These are phyloP conservation scores for Magallana angulata DNA, from an alignment of 1,140 invertebrate genomes.

Conservation along the genomic window DNA sequence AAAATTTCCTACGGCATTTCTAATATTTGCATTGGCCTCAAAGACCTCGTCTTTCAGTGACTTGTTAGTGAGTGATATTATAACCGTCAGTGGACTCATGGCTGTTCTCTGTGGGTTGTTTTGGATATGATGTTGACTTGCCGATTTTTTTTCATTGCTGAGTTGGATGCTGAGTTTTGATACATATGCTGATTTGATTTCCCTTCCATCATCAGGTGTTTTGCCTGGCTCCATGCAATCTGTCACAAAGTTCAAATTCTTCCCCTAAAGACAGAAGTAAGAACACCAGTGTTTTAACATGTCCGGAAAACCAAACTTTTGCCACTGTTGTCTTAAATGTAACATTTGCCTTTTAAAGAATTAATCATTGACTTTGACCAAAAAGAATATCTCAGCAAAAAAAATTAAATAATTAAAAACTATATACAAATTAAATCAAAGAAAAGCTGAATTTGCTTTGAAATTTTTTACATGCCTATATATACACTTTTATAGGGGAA, in stretches of 20 bases:
- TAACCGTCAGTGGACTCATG: too few relatives aligned
- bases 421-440: too few relatives aligned
- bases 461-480: neutral
- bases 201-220: slow-evolving; percentile 61
- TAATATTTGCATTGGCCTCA: too few relatives aligned
- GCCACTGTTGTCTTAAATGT: neutral
- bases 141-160: too few relatives aligned
- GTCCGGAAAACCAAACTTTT: slow-evolving; percentile 20
- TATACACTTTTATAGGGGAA: neutral
- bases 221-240: slow-evolving; percentile 67
- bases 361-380: too few relatives aligned
- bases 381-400: neutral
- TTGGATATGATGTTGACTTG: too few relatives aligned
- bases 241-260: slow-evolving; percentile 67
- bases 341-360: neutral
- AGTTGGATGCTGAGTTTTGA: neutral
- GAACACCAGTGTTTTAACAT: slow-evolving; percentile 39
- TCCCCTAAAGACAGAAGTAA: slow-evolving; percentile 69
- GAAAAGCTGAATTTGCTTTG: neutral
- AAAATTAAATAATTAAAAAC: neutral
- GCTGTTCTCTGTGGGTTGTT: too few relatives aligned
- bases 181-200: slow-evolving; percentile 8
- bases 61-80: too few relatives aligned
- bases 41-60: too few relatives aligned
- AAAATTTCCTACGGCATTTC: too few relatives aligned